Base-by-base conservation (phyloP, 2,888 invertebrate species). In the Patella depressa region DNA sequence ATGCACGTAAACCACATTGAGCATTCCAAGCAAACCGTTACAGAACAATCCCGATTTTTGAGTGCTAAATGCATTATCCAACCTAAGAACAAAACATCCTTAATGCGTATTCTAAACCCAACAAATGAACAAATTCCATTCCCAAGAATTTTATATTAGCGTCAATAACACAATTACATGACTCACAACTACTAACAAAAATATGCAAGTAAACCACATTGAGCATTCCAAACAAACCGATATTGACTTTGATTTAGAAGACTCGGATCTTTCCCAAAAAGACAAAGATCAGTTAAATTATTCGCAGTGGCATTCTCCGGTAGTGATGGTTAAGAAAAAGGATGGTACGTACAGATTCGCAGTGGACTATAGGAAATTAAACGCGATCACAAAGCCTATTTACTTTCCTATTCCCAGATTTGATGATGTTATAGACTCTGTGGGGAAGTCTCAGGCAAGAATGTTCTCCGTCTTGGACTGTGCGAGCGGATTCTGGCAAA, bases 331-430 rank as follows among this genome's bases (percentile, higher is more conserved):
- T 45, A 24, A 45, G 34, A 45, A 45, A 45, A 45, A 7, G 34
- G 34, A 45, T 45, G 45, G 45, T 9, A 45, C 45, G 9, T 45
- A 45, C 45, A 69, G 85, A 19, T 83, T 85, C 72, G 80, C 80
- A 4, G 71, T 83, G 5, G 82, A 85, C 59, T 84, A 79, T 59
- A 34, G 83, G 0, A 71, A 74, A 19, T 65, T 84, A 5, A 82
- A 82, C 70, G 74, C 74, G n/a, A 74, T 81, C 12, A 82, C 80
- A 14, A 34, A 75, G 15, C 81, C 83, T 19, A 77, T 79, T 0
- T 74, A 73, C 45, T 82, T 80, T 45, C 80, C 82, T 17, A 59
- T 84, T 1, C 76, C 80, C 24, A 77, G 78, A 72, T 75, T 82
- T 55, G 79, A 78, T 57, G 81, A 83, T 79, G 78, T 78, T 4